These are phyloP conservation scores for Tapirus indicus DNA, from an alignment of 2,797 vertebrate genomes.

Conservation along the genomic window DNA sequence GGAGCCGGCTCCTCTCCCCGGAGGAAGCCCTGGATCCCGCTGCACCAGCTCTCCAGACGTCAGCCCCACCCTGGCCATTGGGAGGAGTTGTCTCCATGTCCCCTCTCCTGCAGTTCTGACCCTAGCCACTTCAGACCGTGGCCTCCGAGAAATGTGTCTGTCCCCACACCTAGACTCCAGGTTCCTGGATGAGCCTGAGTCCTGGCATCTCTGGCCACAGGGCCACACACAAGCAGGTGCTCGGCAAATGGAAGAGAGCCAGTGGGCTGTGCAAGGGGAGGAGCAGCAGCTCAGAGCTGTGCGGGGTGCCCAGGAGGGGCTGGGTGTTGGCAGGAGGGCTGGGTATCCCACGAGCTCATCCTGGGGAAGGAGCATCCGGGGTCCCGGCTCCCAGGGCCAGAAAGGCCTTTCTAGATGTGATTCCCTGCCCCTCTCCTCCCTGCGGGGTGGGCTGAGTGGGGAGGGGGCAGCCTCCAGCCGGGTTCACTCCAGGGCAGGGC, in stretches of 20 bases:
- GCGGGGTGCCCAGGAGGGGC: accelerated
- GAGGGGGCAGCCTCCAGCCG: too few species aligned
- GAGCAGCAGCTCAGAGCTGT: background rate
- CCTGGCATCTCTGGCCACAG: background rate
- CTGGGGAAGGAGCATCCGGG: background rate
- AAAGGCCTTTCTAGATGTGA: background rate
- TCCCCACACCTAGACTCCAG: background rate
- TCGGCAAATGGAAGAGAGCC: background rate
- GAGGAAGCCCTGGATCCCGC: background rate
- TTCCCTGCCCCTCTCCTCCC: background rate
- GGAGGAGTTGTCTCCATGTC: background rate
- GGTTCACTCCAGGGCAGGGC: background rate
- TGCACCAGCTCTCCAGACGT: accelerated
- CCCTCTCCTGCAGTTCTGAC: background rate
- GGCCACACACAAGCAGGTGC: accelerated
- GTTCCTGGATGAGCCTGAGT: background rate
- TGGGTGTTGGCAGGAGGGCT: too few species aligned
- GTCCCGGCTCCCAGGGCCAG: accelerated
- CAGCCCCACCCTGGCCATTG: accelerated
- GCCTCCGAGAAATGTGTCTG: background rate
- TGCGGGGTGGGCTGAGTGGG: background rate
- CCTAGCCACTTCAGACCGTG: accelerated
- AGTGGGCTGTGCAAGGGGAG: accelerated
- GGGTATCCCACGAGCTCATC: too few species aligned
- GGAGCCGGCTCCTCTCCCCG: accelerated